Percentiles rank a stretch among this genome's conserved stretches.
These are phyloP conservation scores for Aethina tumida DNA, from an alignment of 1,140 invertebrate genomes.

Conservation along the genomic window DNA sequence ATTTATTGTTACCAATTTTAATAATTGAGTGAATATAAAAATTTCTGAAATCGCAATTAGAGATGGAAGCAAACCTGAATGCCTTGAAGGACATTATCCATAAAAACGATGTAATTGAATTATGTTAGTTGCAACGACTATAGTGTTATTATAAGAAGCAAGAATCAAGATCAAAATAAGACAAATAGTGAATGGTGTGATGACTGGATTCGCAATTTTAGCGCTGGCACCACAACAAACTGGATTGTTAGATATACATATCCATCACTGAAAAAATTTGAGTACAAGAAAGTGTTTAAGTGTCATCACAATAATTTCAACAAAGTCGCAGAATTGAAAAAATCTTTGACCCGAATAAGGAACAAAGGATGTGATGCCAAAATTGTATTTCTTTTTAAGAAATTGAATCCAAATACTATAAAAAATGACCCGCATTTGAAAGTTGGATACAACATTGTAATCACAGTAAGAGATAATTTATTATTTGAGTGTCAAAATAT, in stretches of 20 bases:
- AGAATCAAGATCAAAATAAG: constrained; percentile 7
- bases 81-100: constrained; percentile 3
- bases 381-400: not conserved
- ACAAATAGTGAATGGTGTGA: constrained; percentile 6
- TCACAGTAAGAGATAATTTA: no score
- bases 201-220: constrained; percentile 1
- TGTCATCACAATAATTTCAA: constrained; percentile 1
- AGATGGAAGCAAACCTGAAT: constrained; percentile 1
- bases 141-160: constrained; percentile 9
- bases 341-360: not conserved
- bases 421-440: not conserved
- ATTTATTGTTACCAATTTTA: no score
- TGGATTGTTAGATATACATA: constrained; percentile 3
- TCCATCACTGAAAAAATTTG: constrained; percentile 2
- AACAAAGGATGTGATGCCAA: constrained; percentile 2
- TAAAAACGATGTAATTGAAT: constrained; percentile 4
- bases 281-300: constrained; percentile 3
- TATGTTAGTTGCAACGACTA: constrained; percentile 6
- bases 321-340: constrained; percentile 3
- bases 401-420: not conserved
- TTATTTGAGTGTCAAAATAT: not conserved
- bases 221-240: constrained; percentile 1
- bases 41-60: no score
- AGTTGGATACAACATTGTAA: not conserved
- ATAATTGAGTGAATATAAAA: no score